A percentile compares a stretch with the other conserved stretches of the same genome.
These are phyloP conservation scores for Busseola fusca DNA, from an alignment of 2,888 invertebrate species.

Conservation along the genomic window DNA sequence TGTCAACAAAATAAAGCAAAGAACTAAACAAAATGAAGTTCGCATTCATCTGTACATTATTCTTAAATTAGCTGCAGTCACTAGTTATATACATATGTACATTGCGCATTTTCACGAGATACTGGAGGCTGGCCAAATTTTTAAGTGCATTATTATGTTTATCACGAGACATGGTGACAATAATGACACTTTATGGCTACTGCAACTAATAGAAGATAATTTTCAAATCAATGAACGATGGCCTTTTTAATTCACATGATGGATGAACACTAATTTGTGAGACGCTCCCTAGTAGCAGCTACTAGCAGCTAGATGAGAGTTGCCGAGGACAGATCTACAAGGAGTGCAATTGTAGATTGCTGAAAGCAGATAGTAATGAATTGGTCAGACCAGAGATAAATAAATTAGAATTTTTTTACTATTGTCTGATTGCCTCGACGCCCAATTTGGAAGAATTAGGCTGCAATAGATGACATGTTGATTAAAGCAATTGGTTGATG, in stretches of 20 bases:
- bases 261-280: not conserved
- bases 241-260: conserved; percentile 9
- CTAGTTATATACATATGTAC: no score
- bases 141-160: conserved; percentile 62
- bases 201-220: conserved; percentile 17
- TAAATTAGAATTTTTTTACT: not conserved
- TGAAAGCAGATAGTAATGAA: not conserved
- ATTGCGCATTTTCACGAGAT: conserved; percentile 27
- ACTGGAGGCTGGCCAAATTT: conserved; percentile 71
- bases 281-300: not conserved
- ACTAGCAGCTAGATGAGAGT: not conserved
- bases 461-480: not conserved
- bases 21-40: not conserved
- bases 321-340: not conserved
- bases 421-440: not conserved
- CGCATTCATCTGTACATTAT: conserved; percentile 21
- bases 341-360: not conserved
- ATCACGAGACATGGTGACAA: conserved; percentile 37
- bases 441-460: conserved; percentile 1
- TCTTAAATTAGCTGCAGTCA: conserved; percentile 36
- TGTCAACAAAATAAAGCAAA: conserved; percentile 6
- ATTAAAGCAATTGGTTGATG: conserved; percentile 7
- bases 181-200: conserved; percentile 44
- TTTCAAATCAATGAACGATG: conserved; percentile 14
- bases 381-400: not conserved